A percentile compares a stretch with the other conserved stretches of the same genome.
phyloP scores from a whole-genome alignment of 53 echinoderm and acorn worm genomes.

The Paelopatides confundens region DNA sequence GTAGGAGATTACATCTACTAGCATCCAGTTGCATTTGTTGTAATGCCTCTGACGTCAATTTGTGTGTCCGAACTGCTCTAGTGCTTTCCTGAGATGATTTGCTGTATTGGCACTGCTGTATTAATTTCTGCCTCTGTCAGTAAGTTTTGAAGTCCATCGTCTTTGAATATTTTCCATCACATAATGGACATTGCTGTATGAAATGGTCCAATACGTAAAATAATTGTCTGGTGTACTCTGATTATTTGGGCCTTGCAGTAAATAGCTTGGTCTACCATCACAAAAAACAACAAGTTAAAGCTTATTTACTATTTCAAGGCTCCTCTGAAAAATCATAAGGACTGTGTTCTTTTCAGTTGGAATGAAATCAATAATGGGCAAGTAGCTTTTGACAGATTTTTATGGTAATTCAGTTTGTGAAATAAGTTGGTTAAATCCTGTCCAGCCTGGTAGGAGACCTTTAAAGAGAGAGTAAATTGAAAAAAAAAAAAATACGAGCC shows the following conservation, averaged over 20 bases:
- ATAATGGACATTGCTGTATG: slow-evolving; percentile 71
- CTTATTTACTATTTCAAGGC: slow-evolving; percentile 50
- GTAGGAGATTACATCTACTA: slow-evolving; percentile 5
- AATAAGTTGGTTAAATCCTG: slow-evolving; percentile 65
- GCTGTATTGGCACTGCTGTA: slow-evolving; percentile 68
- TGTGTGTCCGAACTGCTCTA: slow-evolving; percentile 64
- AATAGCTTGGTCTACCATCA: slow-evolving; percentile 75
- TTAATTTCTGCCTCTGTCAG: slow-evolving; percentile 72
- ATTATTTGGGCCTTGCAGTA: slow-evolving; percentile 68
- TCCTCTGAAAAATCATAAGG: slow-evolving; percentile 58
- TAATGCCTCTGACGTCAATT: slow-evolving; percentile 68
- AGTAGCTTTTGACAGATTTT: slow-evolving; percentile 61
- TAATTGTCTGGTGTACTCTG: slow-evolving; percentile 54
- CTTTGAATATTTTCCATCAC: slow-evolving; percentile 66
- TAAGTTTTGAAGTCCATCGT: slow-evolving; percentile 74
- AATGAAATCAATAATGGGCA: slow-evolving; percentile 76
- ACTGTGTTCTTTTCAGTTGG: slow-evolving; percentile 76
- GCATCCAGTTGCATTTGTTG: slow-evolving; percentile 53
- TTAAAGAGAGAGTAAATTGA: too few species aligned
- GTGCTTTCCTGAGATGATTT: slow-evolving; percentile 69
- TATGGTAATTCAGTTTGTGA: slow-evolving; percentile 45
- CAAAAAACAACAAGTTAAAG: slow-evolving; percentile 48
- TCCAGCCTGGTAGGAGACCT: slow-evolving; percentile 48
- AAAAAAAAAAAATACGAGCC: too few species aligned
- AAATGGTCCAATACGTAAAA: slow-evolving; percentile 70